Percentiles rank a stretch among this genome's conserved stretches.
Conservation (phyloP, 2,113 vertebrate species). For the Micromys minutus region DNA sequence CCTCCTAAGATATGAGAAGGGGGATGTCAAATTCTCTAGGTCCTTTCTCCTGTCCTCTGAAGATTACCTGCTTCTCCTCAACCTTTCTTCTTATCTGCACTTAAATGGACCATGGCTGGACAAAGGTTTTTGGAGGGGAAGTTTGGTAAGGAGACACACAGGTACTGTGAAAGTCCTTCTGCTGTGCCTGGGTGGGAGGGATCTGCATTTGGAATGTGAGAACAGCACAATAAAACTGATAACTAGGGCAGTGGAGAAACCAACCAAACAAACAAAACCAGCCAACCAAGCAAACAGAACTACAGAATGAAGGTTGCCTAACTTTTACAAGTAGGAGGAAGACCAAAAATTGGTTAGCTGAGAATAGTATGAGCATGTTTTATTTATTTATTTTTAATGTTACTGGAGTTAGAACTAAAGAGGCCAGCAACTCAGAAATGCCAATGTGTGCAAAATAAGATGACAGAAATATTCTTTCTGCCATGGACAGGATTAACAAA, state of each 20-base stretch:
- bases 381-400: not conserved
- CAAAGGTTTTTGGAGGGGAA: conserved; percentile 38
- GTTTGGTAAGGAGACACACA: conserved; percentile 50
- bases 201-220: conserved; percentile 72
- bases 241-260: conserved; percentile 64
- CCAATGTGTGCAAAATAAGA: not conserved
- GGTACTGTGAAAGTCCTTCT: conserved; percentile 74
- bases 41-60: conserved; percentile 63
- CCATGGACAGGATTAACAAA: not conserved
- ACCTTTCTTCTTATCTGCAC: conserved; percentile 61
- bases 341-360: not conserved
- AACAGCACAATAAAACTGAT: conserved; percentile 81
- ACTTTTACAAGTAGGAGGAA: not conserved
- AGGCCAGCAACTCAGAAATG: not conserved
- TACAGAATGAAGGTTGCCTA: not conserved
- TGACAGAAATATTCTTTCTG: not conserved
- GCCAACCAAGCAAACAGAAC: not conserved
- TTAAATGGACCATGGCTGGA: conserved; percentile 73
- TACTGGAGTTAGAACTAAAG: not conserved
- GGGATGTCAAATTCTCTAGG: conserved; percentile 38
- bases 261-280: no score
- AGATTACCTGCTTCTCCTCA: conserved; percentile 55
- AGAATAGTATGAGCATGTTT: not conserved
- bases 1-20: conserved; percentile 57
- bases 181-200: conserved; percentile 59